These are phyloP conservation scores for Drosophila anceps DNA, from an alignment of 2,888 invertebrate species.

Conservation along the genomic window DNA sequence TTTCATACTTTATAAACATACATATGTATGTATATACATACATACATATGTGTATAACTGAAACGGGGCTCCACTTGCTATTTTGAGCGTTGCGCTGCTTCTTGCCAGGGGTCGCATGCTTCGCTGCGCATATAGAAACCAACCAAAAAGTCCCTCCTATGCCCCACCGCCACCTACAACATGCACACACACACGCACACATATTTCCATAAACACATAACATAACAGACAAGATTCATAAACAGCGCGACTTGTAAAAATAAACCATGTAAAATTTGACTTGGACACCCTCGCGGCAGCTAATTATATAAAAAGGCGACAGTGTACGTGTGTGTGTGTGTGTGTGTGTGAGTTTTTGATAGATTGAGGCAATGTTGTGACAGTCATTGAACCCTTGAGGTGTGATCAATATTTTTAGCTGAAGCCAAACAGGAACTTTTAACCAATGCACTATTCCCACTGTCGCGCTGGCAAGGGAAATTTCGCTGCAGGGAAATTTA, in stretches of 20 bases:
- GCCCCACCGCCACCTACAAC: not conserved
- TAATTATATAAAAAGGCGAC: slow-evolving; percentile 63
- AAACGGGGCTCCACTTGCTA: slow-evolving; percentile 54
- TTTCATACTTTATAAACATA: slow-evolving; percentile 7
- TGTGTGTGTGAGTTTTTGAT: slow-evolving; percentile 40
- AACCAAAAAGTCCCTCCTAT: slow-evolving; percentile 12
- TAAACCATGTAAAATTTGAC: slow-evolving; percentile 71
- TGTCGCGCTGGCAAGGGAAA: not conserved
- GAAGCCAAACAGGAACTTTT: slow-evolving; percentile 30
- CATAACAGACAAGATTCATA: slow-evolving; percentile 21
- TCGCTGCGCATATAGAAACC: slow-evolving; percentile 63
- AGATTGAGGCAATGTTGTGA: slow-evolving; percentile 41
- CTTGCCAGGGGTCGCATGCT: slow-evolving; percentile 83
- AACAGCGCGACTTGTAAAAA: slow-evolving; percentile 66
- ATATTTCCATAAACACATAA: slow-evolving; percentile 2
- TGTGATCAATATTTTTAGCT: slow-evolving; percentile 51
- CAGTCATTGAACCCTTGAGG: slow-evolving; percentile 66
- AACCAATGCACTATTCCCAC: slow-evolving; percentile 8
- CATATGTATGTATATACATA: slow-evolving; percentile 9
- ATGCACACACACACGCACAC: not conserved
- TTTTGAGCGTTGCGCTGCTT: slow-evolving; percentile 62
- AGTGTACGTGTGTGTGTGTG: slow-evolving; percentile 30
- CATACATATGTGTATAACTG: slow-evolving; percentile 16
- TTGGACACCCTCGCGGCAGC: slow-evolving; percentile 67
- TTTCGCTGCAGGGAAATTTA: slow-evolving; percentile 15